Base-by-base conservation (phyloP, 92 coral and sea anemone genomes). In the Isaurus tuberculatus region DNA sequence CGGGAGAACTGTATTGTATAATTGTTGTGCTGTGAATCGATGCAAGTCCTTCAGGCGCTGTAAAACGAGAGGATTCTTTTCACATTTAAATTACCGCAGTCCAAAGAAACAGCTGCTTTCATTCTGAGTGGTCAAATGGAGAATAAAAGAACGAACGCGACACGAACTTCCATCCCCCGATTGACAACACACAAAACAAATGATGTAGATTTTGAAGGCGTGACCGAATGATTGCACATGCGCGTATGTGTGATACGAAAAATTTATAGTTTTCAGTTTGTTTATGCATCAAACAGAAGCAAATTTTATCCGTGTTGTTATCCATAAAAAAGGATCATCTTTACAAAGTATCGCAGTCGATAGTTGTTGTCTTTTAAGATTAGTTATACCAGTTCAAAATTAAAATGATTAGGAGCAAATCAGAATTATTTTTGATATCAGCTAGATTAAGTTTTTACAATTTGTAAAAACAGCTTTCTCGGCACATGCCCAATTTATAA, bases 51-150 rank as follows among this genome's bases (percentile, higher is more conserved):
- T 65, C 87, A 88, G 75, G 89, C 94, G 94, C 86, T 89, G 87
- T 89, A 91, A 79, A 91, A 92, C 84, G 88, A 85, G 89, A 81
- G 86, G 79, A 70, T 92, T 86, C 94, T 88, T 89, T 93, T 93
- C 97, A 91, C 92, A 91, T 91, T 93, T 88, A 89, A 93, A 93
- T 93, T 86, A 88, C 86, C 88, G 46, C 68, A 40, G 79, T 86
- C 87, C 75, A 89, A 84, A 88, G 83, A 86, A 89, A 86, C 97
- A 93, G 97, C 97, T 93, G 97, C 92, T 77, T 65, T 72, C 91
- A 89, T 93, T 91, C 93, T 93, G 87, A 89, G 91, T 93, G 97
- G 97, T 60, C 84, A 88, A 69, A 43, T 68, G 87, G 58, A 83
- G 90, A 92, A 86, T 75, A 64, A 78, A 69, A 79, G 31, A n/a